phyloP scores from a whole-genome alignment of 2,888 invertebrate species.

The Mimachlamys varia region DNA sequence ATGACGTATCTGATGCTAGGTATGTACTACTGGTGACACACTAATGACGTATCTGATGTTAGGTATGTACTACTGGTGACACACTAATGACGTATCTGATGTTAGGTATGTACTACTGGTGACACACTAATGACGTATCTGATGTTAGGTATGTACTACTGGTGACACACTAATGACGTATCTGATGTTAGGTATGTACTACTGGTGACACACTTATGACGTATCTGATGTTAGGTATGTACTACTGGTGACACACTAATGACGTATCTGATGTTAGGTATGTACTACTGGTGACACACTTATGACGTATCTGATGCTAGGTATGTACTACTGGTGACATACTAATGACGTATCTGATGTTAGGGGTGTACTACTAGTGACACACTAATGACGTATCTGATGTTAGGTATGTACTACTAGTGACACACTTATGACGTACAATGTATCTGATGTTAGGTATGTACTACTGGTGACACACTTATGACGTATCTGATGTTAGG shows the following conservation, averaged over 20 bases:
- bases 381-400: too few relatives aligned
- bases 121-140: too few relatives aligned
- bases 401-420: slow-evolving; percentile 38
- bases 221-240: slow-evolving; percentile 36
- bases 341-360: too few relatives aligned
- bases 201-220: too few relatives aligned
- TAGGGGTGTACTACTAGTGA: slow-evolving; percentile 36
- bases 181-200: slow-evolving; percentile 36
- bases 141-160: slow-evolving; percentile 36
- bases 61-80: slow-evolving; percentile 37
- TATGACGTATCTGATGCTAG: neutral
- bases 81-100: too few relatives aligned
- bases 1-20: neutral
- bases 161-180: too few relatives aligned
- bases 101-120: slow-evolving; percentile 37
- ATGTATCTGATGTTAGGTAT: slow-evolving; percentile 40
- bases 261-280: slow-evolving; percentile 32
- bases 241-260: too few relatives aligned
- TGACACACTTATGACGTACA: too few relatives aligned
- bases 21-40: neutral
- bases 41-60: too few relatives aligned
- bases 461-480: neutral
- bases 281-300: neutral
- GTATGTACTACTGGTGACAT: slow-evolving; percentile 16
- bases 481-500: neutral